Base-by-base conservation (phyloP, 2,888 invertebrate species). In the Parnassius mnemosyne region DNA sequence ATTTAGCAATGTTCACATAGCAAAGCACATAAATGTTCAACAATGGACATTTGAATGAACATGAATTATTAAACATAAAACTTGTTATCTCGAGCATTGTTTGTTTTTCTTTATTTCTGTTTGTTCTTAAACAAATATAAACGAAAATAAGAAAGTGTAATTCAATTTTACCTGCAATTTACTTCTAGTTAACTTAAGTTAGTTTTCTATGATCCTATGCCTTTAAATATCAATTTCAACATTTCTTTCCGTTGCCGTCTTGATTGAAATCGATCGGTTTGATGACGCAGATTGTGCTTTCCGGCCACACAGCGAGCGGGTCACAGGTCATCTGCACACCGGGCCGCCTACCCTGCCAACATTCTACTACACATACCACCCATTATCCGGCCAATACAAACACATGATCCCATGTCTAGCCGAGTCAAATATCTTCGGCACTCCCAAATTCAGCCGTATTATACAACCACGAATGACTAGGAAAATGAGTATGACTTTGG, bases 401-500 rank as follows among this genome's bases (percentile, higher is more conserved):
- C 59, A 62, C 65, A 55, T 64, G 62, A 58, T 64, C 61, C 52
- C 56, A 58, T 65, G 65, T 68, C 66, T 61, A 58, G 65, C 64
- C 60, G 64, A 53, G 63, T 58, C 66, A 65, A 67, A 59, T 65
- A 67, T 67, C 41, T 20, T 34, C 60, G 53, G 60, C 62, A 60
- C 67, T 68, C 65, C 63, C 60, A 63, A 67, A 70, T 64, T 72
- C 65, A 66, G 71, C 66, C 74, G 82, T 70, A 64, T 76, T 66
- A 68, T 73, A 71, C 72, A 69, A 70, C 71, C 73, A 72, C 77
- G 75, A 73, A 83, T 81, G 76, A 82, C 83, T 83, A 76, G 76
- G 73, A 77, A 80, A 81, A 86, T 82, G 79, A 64, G 56, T 66
- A 85, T 89, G 88, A 88, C 87, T 85, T 71, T 79, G 83, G 79